These are phyloP conservation scores for Pelvicachromis taeniatus DNA, from an alignment of 2,113 vertebrate genomes.

Conservation along the genomic window DNA sequence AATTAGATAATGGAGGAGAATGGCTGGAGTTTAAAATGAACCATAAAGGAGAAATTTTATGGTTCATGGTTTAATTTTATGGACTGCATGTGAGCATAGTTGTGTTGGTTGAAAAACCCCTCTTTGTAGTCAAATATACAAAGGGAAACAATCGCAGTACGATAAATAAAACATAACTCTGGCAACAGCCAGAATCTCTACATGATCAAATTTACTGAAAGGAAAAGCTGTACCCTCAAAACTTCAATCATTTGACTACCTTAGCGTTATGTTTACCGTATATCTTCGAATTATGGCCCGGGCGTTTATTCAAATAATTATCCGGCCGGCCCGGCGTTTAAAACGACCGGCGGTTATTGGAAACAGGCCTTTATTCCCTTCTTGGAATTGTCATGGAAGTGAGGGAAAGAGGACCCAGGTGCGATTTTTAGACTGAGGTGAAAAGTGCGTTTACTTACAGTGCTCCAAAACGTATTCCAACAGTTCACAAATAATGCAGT, in stretches of 20 bases:
- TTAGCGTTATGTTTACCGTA: neutral
- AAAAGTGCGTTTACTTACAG: too few relatives aligned
- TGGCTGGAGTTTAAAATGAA: neutral
- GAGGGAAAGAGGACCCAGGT: too few relatives aligned
- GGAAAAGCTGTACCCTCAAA: neutral
- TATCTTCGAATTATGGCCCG: too few relatives aligned
- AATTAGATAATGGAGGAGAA: neutral
- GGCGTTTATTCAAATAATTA: too few relatives aligned
- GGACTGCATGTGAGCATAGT: neutral
- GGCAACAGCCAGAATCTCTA: neutral
- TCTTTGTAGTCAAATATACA: neutral
- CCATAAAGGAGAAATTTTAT: neutral
- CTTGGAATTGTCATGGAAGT: too few relatives aligned
- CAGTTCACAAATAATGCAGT: too few relatives aligned
- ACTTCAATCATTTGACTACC: neutral
- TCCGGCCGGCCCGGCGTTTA: too few relatives aligned
- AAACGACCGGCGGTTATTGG: too few relatives aligned
- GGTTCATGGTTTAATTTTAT: neutral
- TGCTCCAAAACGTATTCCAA: too few relatives aligned
- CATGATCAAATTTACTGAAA: neutral
- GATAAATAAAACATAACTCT: neutral
- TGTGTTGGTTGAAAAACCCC: rapidly evolving
- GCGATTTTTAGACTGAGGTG: too few relatives aligned
- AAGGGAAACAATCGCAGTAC: neutral
- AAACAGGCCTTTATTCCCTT: too few relatives aligned